Base-by-base conservation (phyloP, 2,888 invertebrate genomes). In the Cataglyphis albicans region DNA sequence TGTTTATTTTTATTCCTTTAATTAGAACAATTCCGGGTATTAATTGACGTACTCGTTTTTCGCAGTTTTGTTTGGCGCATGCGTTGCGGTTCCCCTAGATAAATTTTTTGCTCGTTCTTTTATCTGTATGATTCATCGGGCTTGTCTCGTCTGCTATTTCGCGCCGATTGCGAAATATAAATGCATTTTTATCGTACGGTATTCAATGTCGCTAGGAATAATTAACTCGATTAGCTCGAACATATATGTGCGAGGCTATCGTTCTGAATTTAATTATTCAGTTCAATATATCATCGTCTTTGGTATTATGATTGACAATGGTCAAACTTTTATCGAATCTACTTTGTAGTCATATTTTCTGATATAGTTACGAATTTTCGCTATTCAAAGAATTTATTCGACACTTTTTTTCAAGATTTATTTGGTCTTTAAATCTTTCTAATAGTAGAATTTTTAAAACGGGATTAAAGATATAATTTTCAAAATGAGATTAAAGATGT, bases 1-100 rank as follows among this genome's bases (percentile, higher is more conserved):
- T 32, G 18, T 83, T 52, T 75, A 82, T 82, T 87, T 87, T 64
- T 73, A 72, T 63, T 70, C 70, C 44, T 41, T 83, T 44, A 59
- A 84, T 84, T 55, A 75, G 15, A 73, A 73, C 78, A 29, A 57
- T 82, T 44, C 70, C 64, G 59, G 15, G 29, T 55, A 29, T 83
- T 70, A 64, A 85, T 81, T 80, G 78, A 55, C 83, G 21, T 15
- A 55, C 67, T 64, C 44, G 18, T 74, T 64, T 25, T 6, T 25
- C 29, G 44, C 44, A 25, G 41, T 48, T 61, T 61, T 32, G 52
- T 75, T 78, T 82, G 32, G 21, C 67, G 52, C 29, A 52, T 29
- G 35, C 72, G 48, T 70, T 38, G 35, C 68, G 41, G 52, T 29
- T 29, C 48, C 48, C 25, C 0, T 12, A n/a, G 25, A 32, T 68